Evolutionary conservation across 1,140 invertebrate species (phyloP).

Genomic region (Gonatopus flavifemur): DNA sequence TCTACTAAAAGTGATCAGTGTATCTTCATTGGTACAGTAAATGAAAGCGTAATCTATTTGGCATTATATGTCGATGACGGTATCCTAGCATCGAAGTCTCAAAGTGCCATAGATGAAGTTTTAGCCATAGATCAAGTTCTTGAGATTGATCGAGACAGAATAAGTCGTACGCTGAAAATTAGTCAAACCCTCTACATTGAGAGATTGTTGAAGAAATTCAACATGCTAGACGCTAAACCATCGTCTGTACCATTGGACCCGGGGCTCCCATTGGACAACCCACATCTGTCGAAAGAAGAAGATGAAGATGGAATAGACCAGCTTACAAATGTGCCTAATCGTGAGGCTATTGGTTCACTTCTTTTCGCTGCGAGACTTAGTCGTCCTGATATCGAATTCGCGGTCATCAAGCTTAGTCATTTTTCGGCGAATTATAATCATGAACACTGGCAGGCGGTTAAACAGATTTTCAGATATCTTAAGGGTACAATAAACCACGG

Average conservation of each 20-base stretch:
- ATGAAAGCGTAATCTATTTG: background rate
- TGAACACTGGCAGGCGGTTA: slow-evolving; percentile 5
- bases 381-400: slow-evolving; percentile 1
- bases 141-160: background rate
- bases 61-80: slow-evolving; percentile 6
- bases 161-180: background rate
- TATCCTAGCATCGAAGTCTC: background rate
- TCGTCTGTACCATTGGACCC: background rate
- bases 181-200: background rate
- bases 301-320: too few relatives aligned
- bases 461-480: slow-evolving; percentile 5
- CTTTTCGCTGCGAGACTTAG: background rate
- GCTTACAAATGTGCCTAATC: too few relatives aligned
- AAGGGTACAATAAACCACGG: slow-evolving; percentile 5
- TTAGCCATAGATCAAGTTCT: background rate
- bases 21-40: background rate
- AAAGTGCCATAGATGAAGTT: background rate
- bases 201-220: background rate
- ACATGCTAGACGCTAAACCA: background rate
- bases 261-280: too few relatives aligned
- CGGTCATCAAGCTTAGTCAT: background rate
- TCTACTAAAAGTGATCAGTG: background rate
- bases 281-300: too few relatives aligned
- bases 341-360: background rate
- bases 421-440: background rate